A percentile compares a stretch with the other conserved stretches of the same genome.
Conservation (phyloP, 30 jellyfish, hydroid and myxozoan species). For the Aurelia sp. region DNA sequence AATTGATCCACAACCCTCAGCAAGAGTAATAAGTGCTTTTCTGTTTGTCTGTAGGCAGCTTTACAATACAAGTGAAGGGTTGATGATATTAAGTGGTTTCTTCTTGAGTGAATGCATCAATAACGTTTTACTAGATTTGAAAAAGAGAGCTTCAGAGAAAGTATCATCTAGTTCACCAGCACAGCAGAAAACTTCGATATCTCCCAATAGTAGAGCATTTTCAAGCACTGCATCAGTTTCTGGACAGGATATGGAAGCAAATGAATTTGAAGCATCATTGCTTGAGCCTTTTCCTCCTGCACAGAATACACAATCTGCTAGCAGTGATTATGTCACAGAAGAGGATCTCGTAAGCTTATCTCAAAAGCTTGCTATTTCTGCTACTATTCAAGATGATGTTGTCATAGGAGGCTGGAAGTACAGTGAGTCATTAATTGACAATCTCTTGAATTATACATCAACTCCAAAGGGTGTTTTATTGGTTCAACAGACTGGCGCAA, state of each 20-base stretch:
- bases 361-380: neutral
- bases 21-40: constrained; percentile 55
- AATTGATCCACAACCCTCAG: constrained; percentile 35
- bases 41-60: constrained; percentile 83
- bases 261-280: constrained; percentile 4
- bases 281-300: neutral
- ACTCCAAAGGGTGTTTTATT: constrained; percentile 93
- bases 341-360: constrained; percentile 26
- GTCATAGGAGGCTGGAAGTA: neutral
- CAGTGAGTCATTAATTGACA: constrained; percentile 65
- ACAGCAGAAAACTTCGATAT: neutral
- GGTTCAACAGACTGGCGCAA: constrained; percentile 74
- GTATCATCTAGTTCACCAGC: neutral
- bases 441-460: constrained; percentile 71
- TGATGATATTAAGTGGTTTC: constrained; percentile 34
- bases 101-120: constrained; percentile 39
- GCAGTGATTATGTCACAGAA: constrained; percentile 17
- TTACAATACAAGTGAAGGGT: constrained; percentile 73
- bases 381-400: neutral
- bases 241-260: neutral
- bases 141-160: neutral
- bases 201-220: neutral
- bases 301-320: neutral
- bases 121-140: constrained; percentile 26
- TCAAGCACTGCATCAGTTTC: neutral